A percentile compares a stretch with the other conserved stretches of the same genome.
These are phyloP conservation scores for Oligia strigilis DNA, from an alignment of 2,888 invertebrate genomes.

Conservation along the genomic window DNA sequence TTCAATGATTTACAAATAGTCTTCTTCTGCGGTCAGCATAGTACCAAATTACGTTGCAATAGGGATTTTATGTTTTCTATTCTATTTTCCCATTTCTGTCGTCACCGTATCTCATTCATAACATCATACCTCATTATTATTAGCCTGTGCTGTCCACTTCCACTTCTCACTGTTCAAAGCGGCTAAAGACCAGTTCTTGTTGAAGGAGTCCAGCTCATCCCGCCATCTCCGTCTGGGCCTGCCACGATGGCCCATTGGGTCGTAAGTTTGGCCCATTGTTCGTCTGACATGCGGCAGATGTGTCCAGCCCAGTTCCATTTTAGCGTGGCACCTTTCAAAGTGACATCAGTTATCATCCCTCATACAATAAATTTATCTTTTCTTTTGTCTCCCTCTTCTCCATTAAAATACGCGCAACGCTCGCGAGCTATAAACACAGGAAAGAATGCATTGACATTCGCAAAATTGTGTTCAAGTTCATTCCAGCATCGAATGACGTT, in stretches of 20 bases:
- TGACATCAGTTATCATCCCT: background rate
- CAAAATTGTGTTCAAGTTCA: constrained; percentile 30
- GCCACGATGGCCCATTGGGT: too few species aligned
- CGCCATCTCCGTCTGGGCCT: too few species aligned
- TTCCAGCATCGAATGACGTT: background rate
- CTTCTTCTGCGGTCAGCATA: background rate
- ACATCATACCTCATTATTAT: too few species aligned
- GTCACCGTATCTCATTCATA: background rate
- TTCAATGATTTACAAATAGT: background rate
- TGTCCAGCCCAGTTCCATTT: too few species aligned
- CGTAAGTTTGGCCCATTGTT: too few species aligned
- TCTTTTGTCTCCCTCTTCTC: background rate
- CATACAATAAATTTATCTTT: background rate
- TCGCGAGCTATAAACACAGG: background rate
- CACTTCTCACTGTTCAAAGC: too few species aligned
- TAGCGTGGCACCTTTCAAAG: too few species aligned
- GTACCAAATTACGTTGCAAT: background rate
- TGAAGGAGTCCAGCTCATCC: too few species aligned
- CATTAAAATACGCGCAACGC: background rate
- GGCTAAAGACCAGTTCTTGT: too few species aligned
- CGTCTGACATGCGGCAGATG: too few species aligned
- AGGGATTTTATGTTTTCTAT: background rate
- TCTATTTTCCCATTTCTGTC: background rate
- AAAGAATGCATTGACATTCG: background rate
- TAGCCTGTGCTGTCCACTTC: too few species aligned